phyloP scores from a whole-genome alignment of 2,888 invertebrate species.

The Apamea sordens region DNA sequence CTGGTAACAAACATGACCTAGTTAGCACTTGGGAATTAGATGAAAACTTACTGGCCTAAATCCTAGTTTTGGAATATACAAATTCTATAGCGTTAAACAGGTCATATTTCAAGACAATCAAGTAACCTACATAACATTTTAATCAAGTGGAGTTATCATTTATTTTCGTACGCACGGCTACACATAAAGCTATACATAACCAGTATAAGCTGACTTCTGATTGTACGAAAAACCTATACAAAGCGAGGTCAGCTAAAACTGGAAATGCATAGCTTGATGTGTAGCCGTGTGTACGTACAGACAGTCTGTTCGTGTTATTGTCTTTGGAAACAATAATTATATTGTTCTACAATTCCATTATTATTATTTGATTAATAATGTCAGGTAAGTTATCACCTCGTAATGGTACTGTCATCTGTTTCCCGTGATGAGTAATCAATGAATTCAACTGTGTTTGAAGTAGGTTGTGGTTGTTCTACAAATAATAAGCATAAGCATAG shows the following conservation, averaged over 20 bases:
- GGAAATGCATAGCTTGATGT: no score
- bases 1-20: neutral
- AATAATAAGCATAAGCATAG: neutral
- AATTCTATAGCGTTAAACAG: neutral
- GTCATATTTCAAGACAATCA: neutral
- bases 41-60: constrained; percentile 1
- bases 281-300: neutral
- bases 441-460: neutral
- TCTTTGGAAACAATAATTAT: constrained; percentile 37
- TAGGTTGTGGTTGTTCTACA: neutral
- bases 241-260: no score
- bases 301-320: constrained; percentile 14
- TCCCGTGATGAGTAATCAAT: constrained; percentile 4
- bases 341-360: constrained; percentile 33
- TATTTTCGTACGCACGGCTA: constrained; percentile 9
- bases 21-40: neutral
- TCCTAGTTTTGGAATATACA: neutral
- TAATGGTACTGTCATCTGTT: neutral
- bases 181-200: no score
- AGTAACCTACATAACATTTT: neutral
- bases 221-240: no score
- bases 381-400: constrained; percentile 23
- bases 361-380: constrained; percentile 22
- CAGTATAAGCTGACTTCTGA: no score
- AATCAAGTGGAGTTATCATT: neutral